Evolutionary conservation across 2,888 invertebrate species (phyloP), one percentile per base, ranked within the genome.

Genomic region (Heterodera filipjevi): DNA sequence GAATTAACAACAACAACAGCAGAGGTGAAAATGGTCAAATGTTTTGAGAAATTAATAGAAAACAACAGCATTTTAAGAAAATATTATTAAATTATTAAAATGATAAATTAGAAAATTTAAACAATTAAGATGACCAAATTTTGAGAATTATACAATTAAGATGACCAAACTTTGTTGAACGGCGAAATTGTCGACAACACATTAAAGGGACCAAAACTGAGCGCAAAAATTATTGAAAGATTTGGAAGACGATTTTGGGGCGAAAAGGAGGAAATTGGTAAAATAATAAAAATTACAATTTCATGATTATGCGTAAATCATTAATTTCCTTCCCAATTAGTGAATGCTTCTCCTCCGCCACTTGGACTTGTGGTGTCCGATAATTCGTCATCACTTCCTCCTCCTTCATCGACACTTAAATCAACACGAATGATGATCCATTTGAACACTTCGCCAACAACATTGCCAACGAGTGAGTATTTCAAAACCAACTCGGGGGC

Each of bases 231-330:
- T 68, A 33, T 68, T 33, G 35, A 68, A 33, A 6, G 19, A 16
- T 35, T 68, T 68, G 68, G 68, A 6, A 32, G 68, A 8, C 68
- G 68, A 3, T 35, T 33, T 68, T 68, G 68, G 68, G 68, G 68
- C 8, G 68, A 68, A 10, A 68, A 19, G 22, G 68, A 32, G 68
- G 68, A 68, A 68, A 68, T 68, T 68, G 68, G 68, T 68, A 68
- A 68, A n/a, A 68, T 16, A 49, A 49, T 6, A 39, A 39, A 39
- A 39, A 39, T 39, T n/a, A n/a, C n/a, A n/a, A n/a, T n/a, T n/a
- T n/a, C n/a, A n/a, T n/a, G n/a, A n/a, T n/a, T n/a, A n/a, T n/a
- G n/a, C n/a, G n/a, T n/a, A n/a, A n/a, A n/a, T n/a, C n/a, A n/a
- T n/a, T n/a, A n/a, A n/a, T n/a, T n/a, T n/a, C n/a, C n/a, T n/a